Evolutionary conservation across 2,888 invertebrate species (phyloP).

Genomic region (Sphecodes monilicornis): DNA sequence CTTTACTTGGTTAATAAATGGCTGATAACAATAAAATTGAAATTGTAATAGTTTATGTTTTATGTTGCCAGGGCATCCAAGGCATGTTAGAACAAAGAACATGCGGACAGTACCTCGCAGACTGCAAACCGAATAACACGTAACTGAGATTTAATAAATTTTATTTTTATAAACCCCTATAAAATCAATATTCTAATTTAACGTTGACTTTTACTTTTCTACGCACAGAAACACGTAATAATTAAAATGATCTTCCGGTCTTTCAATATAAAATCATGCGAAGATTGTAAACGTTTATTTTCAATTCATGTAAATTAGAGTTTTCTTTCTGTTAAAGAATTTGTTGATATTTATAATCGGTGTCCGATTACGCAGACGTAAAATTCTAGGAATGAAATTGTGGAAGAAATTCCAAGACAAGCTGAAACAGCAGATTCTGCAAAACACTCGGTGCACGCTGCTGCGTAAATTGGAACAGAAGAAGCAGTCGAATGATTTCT

Average conservation of each 20-base stretch:
- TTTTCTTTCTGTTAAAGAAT: not conserved
- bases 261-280: no score
- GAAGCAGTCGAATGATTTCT: not conserved
- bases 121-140: no score
- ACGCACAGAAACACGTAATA: no score
- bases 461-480: conserved; percentile 1
- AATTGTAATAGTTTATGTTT: no score
- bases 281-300: not conserved
- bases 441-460: not conserved
- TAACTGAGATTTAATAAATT: no score
- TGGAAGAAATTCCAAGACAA: not conserved
- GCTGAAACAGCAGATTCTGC: not conserved
- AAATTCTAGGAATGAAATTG: not conserved
- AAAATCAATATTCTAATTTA: no score
- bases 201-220: not conserved
- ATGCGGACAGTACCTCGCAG: no score
- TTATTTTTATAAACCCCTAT: no score
- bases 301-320: not conserved
- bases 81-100: no score
- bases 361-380: not conserved
- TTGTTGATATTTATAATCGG: not conserved
- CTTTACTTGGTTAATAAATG: no score
- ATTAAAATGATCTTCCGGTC: not conserved
- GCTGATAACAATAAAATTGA: no score
- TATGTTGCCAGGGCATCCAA: no score